phyloP scores from a whole-genome alignment of 1,140 invertebrate genomes.

The Monochamus saltuarius region DNA sequence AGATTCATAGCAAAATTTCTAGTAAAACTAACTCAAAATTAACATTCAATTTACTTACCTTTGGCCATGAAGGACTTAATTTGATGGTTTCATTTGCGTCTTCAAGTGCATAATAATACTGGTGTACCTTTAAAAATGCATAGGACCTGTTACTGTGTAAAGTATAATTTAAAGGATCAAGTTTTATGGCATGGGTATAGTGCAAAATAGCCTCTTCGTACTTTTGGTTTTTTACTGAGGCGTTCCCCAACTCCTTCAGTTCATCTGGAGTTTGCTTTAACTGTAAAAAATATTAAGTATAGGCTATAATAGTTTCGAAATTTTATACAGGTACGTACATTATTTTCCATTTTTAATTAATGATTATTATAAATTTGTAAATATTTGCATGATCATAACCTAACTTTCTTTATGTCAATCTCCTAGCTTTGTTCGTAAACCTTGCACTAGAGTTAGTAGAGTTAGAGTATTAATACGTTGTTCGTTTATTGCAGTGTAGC shows the following conservation, averaged over 20 bases:
- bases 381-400: too few species aligned
- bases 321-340: too few species aligned
- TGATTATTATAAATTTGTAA: too few species aligned
- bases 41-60: slow-evolving; percentile 49
- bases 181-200: slow-evolving; percentile 78
- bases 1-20: too few species aligned
- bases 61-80: slow-evolving; percentile 76
- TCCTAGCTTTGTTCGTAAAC: too few species aligned
- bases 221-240: slow-evolving; percentile 71
- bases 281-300: too few species aligned
- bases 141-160: slow-evolving; percentile 79
- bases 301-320: too few species aligned
- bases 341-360: too few species aligned
- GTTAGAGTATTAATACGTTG: too few species aligned
- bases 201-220: slow-evolving; percentile 75
- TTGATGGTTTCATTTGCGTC: slow-evolving; percentile 76
- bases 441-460: too few species aligned
- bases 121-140: slow-evolving; percentile 75
- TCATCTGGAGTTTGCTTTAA: slow-evolving; percentile 37
- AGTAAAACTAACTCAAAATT: too few species aligned
- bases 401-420: background rate
- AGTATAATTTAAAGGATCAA: slow-evolving; percentile 69
- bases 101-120: slow-evolving; percentile 73
- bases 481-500: too few species aligned
- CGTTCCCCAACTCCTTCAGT: slow-evolving; percentile 74